Base-by-base conservation (phyloP, 1,140 invertebrate genomes). In the Drosophila carrolli region DNA sequence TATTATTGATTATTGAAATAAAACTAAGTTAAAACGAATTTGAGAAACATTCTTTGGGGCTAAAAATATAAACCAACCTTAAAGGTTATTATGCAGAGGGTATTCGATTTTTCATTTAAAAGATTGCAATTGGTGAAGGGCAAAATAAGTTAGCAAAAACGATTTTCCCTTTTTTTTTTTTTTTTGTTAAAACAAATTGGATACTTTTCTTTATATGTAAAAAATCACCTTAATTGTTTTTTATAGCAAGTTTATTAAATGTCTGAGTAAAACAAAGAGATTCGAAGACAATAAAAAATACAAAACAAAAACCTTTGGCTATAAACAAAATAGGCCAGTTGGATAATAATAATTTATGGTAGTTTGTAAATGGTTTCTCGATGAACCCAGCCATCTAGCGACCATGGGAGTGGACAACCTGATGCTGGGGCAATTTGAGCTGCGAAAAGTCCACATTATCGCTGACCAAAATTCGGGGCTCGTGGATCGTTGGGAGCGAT, bases 371-470 rank as follows among this genome's bases (percentile, higher is more conserved):
- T 16, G 5, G 4, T 4, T 40, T 29, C 5, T 7, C 10, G 1
- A n/a, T 13, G 6, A 43, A 19, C 4, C 23, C 23, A 23, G 23
- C 16, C 16, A 11, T 8, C 16, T 47, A 81, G 10, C 78, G 67
- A 9, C 81, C 82, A 38, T 81, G 68, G 8, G 81, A 75, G 27
- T 57, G 50, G 1, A 62, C 48, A 0, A 55, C 9, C 0, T 44
- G 10, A 16, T 55, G 62, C 35, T 75, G 43, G 5, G 58, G 16
- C 51, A 75, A 35, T 32, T 56, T 54, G 9, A 61, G 14, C 16
- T 54, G 74, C 35, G 67, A 62, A 50, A 86, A 78, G 51, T 86
- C 78, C 50, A 86, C 50, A 55, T 86, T 86, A 11, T 65, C 82
- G 55, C 41, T 82, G 38, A 86, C 59, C 41, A 16, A 19, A 4